Base-by-base conservation (phyloP, 2,797 vertebrate genomes). In the Hipposideros larvatus region DNA sequence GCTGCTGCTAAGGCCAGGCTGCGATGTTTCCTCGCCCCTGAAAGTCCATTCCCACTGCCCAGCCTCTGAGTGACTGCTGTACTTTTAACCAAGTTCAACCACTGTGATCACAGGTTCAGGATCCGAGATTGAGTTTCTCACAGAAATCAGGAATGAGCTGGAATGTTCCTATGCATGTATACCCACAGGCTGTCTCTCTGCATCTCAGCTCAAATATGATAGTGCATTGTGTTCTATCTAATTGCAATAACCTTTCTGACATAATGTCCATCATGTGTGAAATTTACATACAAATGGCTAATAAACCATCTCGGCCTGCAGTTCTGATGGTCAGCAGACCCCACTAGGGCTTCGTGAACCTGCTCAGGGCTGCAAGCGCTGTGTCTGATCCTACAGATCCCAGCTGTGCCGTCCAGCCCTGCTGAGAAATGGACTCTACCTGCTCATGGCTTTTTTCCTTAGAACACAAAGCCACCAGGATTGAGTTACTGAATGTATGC, bases 91-190 rank as follows among this genome's bases (percentile, higher is more conserved):
- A 51, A 51, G 10, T 28, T 73, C 73, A 46, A 4, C 18, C 18
- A 2, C 66, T 46, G 11, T 7, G 48, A 57, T 66, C 87, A 92
- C 28, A 43, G 55, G 43, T 24, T 80, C 5, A 0, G 41, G 57
- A 26, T 28, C 31, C 31, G 75, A 94, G 51, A 24, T 0, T 28
- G 34, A 21, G 22, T 59, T 63, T 85, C 66, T 77, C 22, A 41
- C 0, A 22, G 77, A 75, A 79, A 34, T 15, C 2, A 1, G 1
- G 0, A 74, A 31, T 7, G 26, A 61, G 53, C 51, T 26, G 37
- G 5, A 21, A 16, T 37, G 57, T 74, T 70, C 43, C 2, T 0
- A 5, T 0, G 3, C 11, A 7, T 9, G 14, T 0, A 18, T 1
- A 43, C 9, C 13, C 1, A 61, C 24, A 11, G 8, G 15, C n/a